These are phyloP conservation scores for Paramormyrops kingsleyae DNA, from an alignment of 2,113 vertebrate species.

Conservation along the genomic window DNA sequence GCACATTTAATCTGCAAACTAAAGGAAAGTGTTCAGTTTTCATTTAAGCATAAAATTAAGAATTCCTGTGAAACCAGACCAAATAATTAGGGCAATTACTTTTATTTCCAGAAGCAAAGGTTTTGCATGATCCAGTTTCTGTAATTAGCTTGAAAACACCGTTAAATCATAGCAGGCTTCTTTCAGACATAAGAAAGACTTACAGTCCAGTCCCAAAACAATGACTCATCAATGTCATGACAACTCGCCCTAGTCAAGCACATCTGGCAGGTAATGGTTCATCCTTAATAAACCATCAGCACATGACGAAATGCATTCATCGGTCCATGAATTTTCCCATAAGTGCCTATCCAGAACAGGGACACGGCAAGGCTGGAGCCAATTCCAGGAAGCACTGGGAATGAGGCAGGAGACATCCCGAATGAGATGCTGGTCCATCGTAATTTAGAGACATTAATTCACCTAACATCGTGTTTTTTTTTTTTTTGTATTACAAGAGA, in stretches of 20 bases:
- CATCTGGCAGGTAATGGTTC: background rate
- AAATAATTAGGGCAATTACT: conserved; percentile 11
- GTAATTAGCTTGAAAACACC: conserved; percentile 4
- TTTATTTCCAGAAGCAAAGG: conserved; percentile 12
- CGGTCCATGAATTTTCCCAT: background rate
- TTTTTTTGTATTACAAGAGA: background rate
- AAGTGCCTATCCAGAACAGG: background rate
- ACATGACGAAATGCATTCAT: background rate
- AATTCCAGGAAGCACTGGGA: background rate
- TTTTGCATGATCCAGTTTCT: conserved; percentile 11
- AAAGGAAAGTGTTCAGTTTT: background rate
- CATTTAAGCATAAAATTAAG: conserved; percentile 8
- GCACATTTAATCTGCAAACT: background rate
- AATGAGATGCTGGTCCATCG: background rate
- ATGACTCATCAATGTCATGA: background rate
- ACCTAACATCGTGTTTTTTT: background rate
- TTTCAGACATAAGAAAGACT: background rate
- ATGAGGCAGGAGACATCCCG: background rate
- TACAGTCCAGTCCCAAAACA: background rate
- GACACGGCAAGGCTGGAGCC: background rate
- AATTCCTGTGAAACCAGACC: conserved; percentile 6
- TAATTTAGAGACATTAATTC: background rate
- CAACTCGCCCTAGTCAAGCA: background rate
- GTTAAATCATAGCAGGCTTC: background rate
- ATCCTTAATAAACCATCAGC: background rate